These are phyloP conservation scores for Choreutis nemorana DNA, from an alignment of 2,888 invertebrate species.

Conservation along the genomic window DNA sequence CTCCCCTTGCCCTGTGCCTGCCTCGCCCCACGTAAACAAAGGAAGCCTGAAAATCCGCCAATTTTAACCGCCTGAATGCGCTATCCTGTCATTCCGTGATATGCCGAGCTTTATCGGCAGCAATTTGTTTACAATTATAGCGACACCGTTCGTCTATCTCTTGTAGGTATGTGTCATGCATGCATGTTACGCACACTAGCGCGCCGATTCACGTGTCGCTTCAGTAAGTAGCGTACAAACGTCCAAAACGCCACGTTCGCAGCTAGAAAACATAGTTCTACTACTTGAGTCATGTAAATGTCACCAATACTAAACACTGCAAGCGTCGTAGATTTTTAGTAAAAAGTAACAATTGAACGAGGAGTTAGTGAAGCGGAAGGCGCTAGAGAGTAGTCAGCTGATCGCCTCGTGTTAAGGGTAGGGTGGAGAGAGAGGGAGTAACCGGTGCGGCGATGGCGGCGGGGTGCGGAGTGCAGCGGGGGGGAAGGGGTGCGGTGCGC, in stretches of 20 bases:
- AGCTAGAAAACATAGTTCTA: no score
- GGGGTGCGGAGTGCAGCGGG: constrained; percentile 7
- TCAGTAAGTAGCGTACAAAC: constrained; percentile 1
- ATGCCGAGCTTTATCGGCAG: constrained; percentile 9
- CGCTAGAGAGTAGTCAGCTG: constrained; percentile 34
- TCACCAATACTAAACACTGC: no score
- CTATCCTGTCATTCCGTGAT: no score
- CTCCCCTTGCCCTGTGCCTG: constrained; percentile 22
- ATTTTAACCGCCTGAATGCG: constrained; percentile 12
- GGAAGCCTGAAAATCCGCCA: constrained; percentile 46
- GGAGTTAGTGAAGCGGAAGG: constrained; percentile 19
- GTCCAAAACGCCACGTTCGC: background rate
- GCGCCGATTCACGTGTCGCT: constrained; percentile 1
- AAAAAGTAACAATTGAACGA: constrained; percentile 1
- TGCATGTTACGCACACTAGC: constrained; percentile 2
- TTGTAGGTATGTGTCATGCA: constrained; percentile 5
- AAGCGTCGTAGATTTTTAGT: constrained; percentile 5
- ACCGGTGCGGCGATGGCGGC: constrained; percentile 3
- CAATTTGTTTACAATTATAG: constrained; percentile 11
- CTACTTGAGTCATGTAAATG: no score
- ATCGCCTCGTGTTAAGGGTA: constrained; percentile 33
- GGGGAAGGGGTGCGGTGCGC: constrained; percentile 19
- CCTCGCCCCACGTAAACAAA: constrained; percentile 60
- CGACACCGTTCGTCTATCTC: constrained; percentile 3
- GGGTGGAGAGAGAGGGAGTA: constrained; percentile 11